phyloP scores from a whole-genome alignment of 2,888 invertebrate genomes.

The Leuctra nigra region DNA sequence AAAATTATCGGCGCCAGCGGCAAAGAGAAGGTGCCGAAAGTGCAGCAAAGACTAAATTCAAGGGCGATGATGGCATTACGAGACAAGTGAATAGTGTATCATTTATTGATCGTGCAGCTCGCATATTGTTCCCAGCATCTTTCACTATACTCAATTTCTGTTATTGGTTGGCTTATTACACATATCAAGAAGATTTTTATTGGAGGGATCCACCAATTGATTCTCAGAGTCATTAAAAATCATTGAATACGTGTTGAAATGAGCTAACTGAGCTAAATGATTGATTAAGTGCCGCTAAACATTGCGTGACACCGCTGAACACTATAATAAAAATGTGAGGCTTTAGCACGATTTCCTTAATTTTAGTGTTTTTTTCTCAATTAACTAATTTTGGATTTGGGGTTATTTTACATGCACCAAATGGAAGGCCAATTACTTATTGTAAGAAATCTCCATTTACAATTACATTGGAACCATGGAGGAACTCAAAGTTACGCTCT shows the following conservation, averaged over 20 bases:
- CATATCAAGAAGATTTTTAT: constrained; percentile 56
- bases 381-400: no score
- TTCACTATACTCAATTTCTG: constrained; percentile 80
- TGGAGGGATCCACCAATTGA: constrained; percentile 25
- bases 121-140: constrained; percentile 77
- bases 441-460: no score
- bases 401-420: no score
- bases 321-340: no score
- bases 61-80: constrained; percentile 40
- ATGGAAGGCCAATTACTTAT: no score
- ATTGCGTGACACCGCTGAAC: constrained; percentile 7
- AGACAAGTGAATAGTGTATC: constrained; percentile 84
- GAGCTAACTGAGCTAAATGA: background rate
- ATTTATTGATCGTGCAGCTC: constrained; percentile 72
- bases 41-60: constrained; percentile 28
- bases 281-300: background rate
- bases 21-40: constrained; percentile 59
- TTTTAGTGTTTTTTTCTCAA: no score
- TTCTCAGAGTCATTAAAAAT: constrained; percentile 10
- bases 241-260: background rate
- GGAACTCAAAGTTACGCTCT: no score
- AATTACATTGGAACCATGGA: no score
- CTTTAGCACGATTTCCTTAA: no score
- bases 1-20: constrained; percentile 50
- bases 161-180: constrained; percentile 84